Conservation (phyloP, 2,797 vertebrate genomes). For the Paratrypauchen microcephalus region DNA sequence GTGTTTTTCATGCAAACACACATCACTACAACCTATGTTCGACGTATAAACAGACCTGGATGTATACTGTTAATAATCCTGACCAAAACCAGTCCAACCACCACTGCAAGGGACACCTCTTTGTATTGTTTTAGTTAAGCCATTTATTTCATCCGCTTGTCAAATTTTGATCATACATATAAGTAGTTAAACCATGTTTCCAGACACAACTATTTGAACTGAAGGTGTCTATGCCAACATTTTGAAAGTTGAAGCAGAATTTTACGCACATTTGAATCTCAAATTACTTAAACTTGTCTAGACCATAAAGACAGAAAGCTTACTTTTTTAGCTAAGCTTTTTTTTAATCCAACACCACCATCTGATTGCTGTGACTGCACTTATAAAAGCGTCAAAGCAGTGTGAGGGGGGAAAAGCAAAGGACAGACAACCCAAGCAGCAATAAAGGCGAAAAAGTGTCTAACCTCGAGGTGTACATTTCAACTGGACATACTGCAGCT, state of each 20-base stretch:
- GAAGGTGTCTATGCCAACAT: neutral
- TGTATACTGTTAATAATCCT: slow-evolving; percentile 46
- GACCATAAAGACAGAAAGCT: too few relatives aligned
- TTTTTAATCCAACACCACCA: slow-evolving; percentile 40
- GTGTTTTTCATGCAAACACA: slow-evolving; percentile 14
- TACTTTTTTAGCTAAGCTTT: neutral
- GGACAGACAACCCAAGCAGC: slow-evolving; percentile 68
- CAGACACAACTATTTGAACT: neutral
- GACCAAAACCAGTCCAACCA: slow-evolving; percentile 60
- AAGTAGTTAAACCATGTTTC: neutral
- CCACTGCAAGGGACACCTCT: slow-evolving; percentile 39
- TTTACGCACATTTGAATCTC: neutral
- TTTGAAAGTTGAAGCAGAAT: neutral
- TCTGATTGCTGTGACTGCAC: slow-evolving; percentile 31
- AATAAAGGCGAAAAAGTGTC: slow-evolving; percentile 71
- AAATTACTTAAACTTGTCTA: neutral
- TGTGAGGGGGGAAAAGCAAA: slow-evolving; percentile 27
- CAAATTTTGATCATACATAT: neutral
- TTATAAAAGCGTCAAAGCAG: slow-evolving; percentile 16
- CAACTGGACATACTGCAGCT: slow-evolving; percentile 87
- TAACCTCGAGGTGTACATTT: slow-evolving; percentile 87
- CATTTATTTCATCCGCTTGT: neutral
- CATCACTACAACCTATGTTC: slow-evolving; percentile 33
- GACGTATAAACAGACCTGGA: slow-evolving; percentile 53
- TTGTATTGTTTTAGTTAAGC: slow-evolving; percentile 20